Evolutionary conservation across 2,113 vertebrate species (phyloP).

Genomic region (Atherinomorus stipes): DNA sequence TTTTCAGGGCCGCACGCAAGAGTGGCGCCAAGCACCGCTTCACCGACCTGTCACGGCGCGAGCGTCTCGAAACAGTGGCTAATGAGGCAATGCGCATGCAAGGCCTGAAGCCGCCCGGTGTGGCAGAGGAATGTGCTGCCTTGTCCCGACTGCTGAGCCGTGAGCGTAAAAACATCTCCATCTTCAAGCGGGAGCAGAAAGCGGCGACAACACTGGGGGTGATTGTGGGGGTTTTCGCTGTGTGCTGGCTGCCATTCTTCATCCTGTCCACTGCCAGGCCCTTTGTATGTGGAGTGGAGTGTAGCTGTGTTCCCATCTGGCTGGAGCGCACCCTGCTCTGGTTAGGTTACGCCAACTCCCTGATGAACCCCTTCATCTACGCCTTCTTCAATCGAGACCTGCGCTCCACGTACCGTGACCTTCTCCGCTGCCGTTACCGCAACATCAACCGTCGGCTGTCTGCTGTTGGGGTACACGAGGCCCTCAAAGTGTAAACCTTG

Average conservation of each 20-base stretch:
- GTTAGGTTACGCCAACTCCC: constrained; percentile 86
- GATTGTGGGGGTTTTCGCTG: constrained; percentile 83
- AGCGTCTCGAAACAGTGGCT: constrained; percentile 75
- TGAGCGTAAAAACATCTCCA: constrained; percentile 85
- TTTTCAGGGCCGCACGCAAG: constrained; percentile 85
- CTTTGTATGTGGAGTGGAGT: constrained; percentile 85
- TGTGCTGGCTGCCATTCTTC: constrained; percentile 87
- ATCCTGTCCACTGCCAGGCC: constrained; percentile 85
- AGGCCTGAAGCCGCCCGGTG: constrained; percentile 80
- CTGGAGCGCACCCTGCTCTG: constrained; percentile 85
- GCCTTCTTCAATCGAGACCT: constrained; percentile 87
- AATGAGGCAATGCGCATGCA: constrained; percentile 83
- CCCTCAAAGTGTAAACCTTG: constrained; percentile 75
- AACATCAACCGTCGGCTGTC: constrained; percentile 87
- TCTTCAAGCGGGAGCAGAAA: constrained; percentile 87
- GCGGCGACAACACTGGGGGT: constrained; percentile 86
- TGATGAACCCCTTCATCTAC: constrained; percentile 88
- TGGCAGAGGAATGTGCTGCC: constrained; percentile 81
- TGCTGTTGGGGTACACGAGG: constrained; percentile 85
- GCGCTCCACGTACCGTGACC: constrained; percentile 84
- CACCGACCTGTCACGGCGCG: constrained; percentile 71
- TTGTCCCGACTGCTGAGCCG: constrained; percentile 82
- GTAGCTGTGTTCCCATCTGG: constrained; percentile 87
- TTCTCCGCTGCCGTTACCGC: constrained; percentile 85
- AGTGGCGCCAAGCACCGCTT: constrained; percentile 85